Base-by-base conservation (phyloP, 2,888 invertebrate species). In the Drosophila setosimentum region DNA sequence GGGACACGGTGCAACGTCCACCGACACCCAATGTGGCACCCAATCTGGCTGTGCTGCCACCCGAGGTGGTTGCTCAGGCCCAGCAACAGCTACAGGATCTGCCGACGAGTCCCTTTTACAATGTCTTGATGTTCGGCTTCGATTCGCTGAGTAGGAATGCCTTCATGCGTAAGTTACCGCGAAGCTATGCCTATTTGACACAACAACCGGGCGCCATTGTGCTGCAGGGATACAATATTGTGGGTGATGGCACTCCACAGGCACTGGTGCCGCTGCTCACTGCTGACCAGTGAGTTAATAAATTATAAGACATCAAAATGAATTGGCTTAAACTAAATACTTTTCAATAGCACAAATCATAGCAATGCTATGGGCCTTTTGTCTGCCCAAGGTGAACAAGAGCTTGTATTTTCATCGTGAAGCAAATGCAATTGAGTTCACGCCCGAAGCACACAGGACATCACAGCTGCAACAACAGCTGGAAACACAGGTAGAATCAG, bases 251-350 rank as follows among this genome's bases (percentile, higher is more conserved):
- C 0, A 97, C 97, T 0, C 97, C 97, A 0, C 97, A 97, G 61
- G 97, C 98, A 0, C 92, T 98, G 37, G 97, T 98, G 79, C 98
- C 98, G 0, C 96, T 98, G 69, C 93, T 98, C 2, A 97, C 98
- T 0, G 98, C 91, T 96, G 50, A 90, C 93, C 83, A 95, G 95
- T 95, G 93, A 80, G 91, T 90, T 45, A 3, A 40, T 24, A 16
- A 40, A 11, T 18, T 11, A 8, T 16, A 45, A 2, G 8, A 24
- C 27, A 45, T 49, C 13, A 32, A 32, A 27, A n/a, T 3, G n/a
- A 2, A 29, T 2, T 8, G 8, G 4, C 7, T 16, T 50, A 13
- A 11, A 1, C 7, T 24, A 40, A 60, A 8, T 37, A 37, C 64
- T 93, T 11, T 27, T 21, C n/a, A 10, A 54, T 89, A 95, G 95